Evolutionary conservation across 2,113 vertebrate species (phyloP).

Genomic region (Psammodynastes pulverulentus): DNA sequence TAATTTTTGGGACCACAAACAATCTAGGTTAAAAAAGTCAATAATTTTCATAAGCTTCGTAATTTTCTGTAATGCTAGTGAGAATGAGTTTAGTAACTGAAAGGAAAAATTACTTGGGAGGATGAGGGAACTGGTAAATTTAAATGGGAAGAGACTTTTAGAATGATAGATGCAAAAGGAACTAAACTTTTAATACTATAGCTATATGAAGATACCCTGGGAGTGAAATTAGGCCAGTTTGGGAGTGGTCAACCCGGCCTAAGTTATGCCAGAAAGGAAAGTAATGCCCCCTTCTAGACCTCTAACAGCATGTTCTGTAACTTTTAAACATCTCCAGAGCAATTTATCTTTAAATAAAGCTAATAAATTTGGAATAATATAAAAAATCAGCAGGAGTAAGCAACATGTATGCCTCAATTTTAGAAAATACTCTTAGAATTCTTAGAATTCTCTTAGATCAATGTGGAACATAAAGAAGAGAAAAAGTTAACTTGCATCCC

Average conservation of each 20-base stretch:
- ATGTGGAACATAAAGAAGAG: neutral
- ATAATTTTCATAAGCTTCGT: no score
- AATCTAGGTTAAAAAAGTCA: neutral
- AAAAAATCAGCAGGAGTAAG: neutral
- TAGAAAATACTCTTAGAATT: no score
- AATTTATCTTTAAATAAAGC: neutral
- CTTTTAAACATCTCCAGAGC: neutral
- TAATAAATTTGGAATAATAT: neutral
- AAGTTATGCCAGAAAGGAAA: neutral
- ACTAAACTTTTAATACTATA: neutral
- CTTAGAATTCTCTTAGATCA: neutral
- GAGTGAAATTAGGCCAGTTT: neutral
- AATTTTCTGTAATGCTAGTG: neutral
- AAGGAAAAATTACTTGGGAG: neutral
- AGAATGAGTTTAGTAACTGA: neutral
- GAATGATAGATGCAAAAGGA: neutral
- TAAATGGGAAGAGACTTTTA: no score
- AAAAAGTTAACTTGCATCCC: neutral
- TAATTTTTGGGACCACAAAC: neutral
- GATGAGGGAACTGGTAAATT: neutral
- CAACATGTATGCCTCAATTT: no score
- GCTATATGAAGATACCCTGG: neutral
- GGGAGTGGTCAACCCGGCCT: neutral
- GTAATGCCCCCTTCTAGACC: neutral
- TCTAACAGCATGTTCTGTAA: neutral